These are phyloP conservation scores for Portunus trituberculatus DNA, from an alignment of 1,140 invertebrate species.

Conservation along the genomic window DNA sequence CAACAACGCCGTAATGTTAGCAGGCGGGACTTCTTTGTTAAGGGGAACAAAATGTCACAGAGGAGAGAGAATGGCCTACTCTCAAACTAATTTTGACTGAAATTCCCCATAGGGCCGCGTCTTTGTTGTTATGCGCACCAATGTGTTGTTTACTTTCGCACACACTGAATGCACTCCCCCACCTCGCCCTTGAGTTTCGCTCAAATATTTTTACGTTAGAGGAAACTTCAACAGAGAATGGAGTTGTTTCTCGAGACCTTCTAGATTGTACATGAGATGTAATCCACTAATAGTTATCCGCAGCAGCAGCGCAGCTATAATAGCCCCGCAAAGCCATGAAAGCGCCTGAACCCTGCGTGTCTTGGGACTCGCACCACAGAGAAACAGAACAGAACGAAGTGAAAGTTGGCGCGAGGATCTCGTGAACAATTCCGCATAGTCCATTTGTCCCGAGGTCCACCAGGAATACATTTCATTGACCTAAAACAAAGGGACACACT, in stretches of 20 bases:
- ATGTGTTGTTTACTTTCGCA: slow-evolving; percentile 57
- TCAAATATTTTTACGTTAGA: slow-evolving; percentile 5
- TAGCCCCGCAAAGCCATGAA: not conserved
- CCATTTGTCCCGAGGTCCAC: slow-evolving; percentile 65
- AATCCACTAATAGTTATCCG: not conserved
- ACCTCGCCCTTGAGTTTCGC: slow-evolving; percentile 46
- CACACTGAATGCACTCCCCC: slow-evolving; percentile 61
- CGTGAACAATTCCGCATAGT: slow-evolving; percentile 70
- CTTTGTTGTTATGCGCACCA: slow-evolving; percentile 61
- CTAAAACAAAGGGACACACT: slow-evolving; percentile 67
- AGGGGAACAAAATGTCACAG: slow-evolving; percentile 69
- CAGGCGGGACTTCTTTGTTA: slow-evolving; percentile 56
- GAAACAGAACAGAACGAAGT: slow-evolving; percentile 43
- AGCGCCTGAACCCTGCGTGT: not conserved
- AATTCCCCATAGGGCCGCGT: slow-evolving; percentile 65
- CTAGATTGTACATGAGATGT: too few species aligned
- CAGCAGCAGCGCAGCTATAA: not conserved
- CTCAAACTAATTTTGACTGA: slow-evolving; percentile 73
- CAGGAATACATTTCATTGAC: slow-evolving; percentile 73
- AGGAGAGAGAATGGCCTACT: slow-evolving; percentile 66
- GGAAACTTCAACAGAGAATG: too few species aligned
- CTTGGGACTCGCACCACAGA: not conserved
- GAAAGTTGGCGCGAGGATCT: slow-evolving; percentile 46
- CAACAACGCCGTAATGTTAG: slow-evolving; percentile 50
- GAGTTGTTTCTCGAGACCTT: too few species aligned